Base-by-base conservation (phyloP, 2,797 vertebrate species). In the Gymnothorax javanicus region DNA sequence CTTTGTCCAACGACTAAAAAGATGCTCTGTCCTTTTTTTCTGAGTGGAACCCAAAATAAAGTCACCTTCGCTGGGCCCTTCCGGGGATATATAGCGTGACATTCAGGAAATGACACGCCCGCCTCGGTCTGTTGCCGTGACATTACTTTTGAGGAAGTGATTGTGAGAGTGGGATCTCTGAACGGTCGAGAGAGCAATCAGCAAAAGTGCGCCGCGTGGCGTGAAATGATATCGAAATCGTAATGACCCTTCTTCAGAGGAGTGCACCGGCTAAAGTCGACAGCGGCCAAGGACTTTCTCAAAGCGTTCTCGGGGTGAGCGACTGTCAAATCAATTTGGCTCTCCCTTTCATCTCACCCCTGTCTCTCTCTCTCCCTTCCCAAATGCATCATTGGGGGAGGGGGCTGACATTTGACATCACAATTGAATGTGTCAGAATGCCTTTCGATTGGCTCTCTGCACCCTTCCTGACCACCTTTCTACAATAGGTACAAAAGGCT, bases 401-500 rank as follows among this genome's bases (percentile, higher is more conserved):
- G 11, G 23, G 54, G 56, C 67, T 23, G 73, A 27, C 82, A 43
- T 59, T 77, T 59, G 62, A 60, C 82, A 84, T 64, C 54, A 50
- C 50, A 62, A 69, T 20, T 87, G 57, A 84, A 50, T 73, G 33
- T 59, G 58, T 58, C 64, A 87, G 58, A 59, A 54, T 13, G 82
- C 9, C 57, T 33, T 59, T 56, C 50, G 58, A 23, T 50, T 50
- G 71, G 33, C 83, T 69, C 60, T 67, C 43, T 43, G 71, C 9
- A 20, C 73, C 67, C 43, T 43, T 67, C 27, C 81, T 83, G 64
- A 73, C 82, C 79, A 15, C 69, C 83, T 83, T 87, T 25, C 60
- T 83, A 81, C 83, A 67, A 60, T 67, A 54, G 50, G 67, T 73
- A 87, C 83, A 87, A 58, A 56, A 52, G 83, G 7, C 50, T 43